Base-by-base conservation (phyloP, 1,140 invertebrate species). In the Cotesia glomerata region DNA sequence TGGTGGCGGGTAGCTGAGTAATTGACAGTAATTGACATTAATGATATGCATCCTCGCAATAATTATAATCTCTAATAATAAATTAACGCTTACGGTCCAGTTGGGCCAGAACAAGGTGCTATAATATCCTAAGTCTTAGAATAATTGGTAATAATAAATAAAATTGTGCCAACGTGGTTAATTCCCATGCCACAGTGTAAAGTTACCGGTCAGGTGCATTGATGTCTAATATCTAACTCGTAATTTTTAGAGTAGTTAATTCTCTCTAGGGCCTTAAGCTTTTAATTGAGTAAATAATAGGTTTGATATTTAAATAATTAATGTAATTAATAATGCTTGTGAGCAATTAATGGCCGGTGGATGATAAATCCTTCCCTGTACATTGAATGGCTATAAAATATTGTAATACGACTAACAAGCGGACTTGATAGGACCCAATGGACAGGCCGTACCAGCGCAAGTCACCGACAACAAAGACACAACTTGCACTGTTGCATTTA, bases 401-500 rank as follows among this genome's bases (percentile, higher is more conserved):
- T 74, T 84, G 82, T 81, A 81, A 82, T 83, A 85, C 82, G 76
- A 86, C 85, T 85, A 86, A 86, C 82, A 84, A 84, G 81, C 78
- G 84, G 85, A 87, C 84, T 88, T 85, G 87, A 83, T 88, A 95
- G 95, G 95, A 89, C 94, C 94, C 81, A 94, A 93, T 81, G 95
- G 94, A 83, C 92, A 94, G 87, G 91, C 94, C 75, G 93, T 96
- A 76, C 93, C 94, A 71, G 94, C 95, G 73, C 94, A 95, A 85
- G 94, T 97, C 62, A 91, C 92, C 81, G 89, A 89, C 79, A 93
- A 93, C 76, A 93, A 94, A 78, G 89, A 92, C 45, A 92, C 91
- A 2, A 91, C 92, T 64, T 96, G 95, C 87, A 91, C 91, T 74
- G 95, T 95, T 5, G 95, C 96, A 82, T 97, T 96, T 84, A 93